Evolutionary conservation across 2,888 invertebrate species (phyloP).

Genomic region (Tolmerus cingulatus): DNA sequence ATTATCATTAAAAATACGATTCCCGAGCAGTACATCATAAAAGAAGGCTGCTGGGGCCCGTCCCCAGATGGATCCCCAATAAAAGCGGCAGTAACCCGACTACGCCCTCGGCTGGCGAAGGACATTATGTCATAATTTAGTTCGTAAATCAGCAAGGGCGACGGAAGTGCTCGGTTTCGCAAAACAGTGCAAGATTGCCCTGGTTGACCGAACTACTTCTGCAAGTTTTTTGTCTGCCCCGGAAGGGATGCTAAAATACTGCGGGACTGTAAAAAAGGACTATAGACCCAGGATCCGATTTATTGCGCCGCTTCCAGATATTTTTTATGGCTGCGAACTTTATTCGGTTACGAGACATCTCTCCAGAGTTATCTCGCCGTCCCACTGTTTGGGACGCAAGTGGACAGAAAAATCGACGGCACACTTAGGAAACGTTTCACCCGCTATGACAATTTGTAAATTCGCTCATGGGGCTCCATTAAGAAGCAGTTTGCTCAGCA

Average conservation of each 20-base stretch:
- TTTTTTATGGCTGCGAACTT: neutral
- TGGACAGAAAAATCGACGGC: neutral
- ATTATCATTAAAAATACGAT: slow-evolving; percentile 27
- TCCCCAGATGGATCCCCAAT: neutral
- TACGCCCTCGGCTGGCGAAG: neutral
- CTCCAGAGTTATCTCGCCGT: neutral
- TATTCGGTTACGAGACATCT: slow-evolving; percentile 8
- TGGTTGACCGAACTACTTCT: neutral
- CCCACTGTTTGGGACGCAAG: neutral
- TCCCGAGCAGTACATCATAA: slow-evolving; percentile 6
- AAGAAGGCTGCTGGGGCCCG: neutral
- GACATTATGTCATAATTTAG: slow-evolving; percentile 24
- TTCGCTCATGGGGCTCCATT: neutral
- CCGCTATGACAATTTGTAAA: neutral
- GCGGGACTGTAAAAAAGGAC: neutral
- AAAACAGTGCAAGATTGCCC: slow-evolving; percentile 5
- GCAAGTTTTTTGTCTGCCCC: neutral
- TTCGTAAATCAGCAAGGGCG: slow-evolving; percentile 15
- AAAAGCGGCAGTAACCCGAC: neutral
- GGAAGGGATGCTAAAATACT: slow-evolving; percentile 6
- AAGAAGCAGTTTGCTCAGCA: neutral
- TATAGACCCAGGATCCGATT: neutral
- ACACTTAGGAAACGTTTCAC: neutral
- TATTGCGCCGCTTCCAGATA: neutral
- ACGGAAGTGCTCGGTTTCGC: neutral